These are phyloP conservation scores for Apis florea DNA, from an alignment of 1,140 invertebrate genomes.

Conservation along the genomic window DNA sequence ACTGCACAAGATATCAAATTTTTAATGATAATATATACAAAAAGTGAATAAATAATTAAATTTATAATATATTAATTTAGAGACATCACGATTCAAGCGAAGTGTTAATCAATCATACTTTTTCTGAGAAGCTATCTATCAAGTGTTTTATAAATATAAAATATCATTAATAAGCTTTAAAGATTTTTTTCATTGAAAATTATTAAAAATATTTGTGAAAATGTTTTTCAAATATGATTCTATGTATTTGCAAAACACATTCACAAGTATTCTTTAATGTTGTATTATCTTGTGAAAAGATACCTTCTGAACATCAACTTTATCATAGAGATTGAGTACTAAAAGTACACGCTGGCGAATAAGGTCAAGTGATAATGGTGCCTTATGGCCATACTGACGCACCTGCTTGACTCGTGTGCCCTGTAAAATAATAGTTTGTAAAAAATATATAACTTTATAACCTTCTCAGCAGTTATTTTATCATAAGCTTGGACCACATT, in stretches of 20 bases:
- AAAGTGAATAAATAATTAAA: neutral
- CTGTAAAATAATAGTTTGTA: constrained; percentile 84
- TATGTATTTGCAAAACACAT: constrained; percentile 23
- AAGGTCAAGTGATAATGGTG: constrained; percentile 89
- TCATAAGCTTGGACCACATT: constrained; percentile 90
- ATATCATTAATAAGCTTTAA: neutral
- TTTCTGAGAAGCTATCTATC: constrained; percentile 45
- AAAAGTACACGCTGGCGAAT: constrained; percentile 94
- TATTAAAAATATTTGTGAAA: neutral
- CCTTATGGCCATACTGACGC: constrained; percentile 86
- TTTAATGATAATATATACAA: constrained; percentile 35
- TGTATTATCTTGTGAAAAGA: constrained; percentile 54
- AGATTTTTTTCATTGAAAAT: neutral
- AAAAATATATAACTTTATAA: constrained; percentile 78
- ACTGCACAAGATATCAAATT: constrained; percentile 82
- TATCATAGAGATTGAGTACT: constrained; percentile 97
- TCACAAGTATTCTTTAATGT: constrained; percentile 29
- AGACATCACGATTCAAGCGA: constrained; percentile 75
- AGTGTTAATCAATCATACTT: constrained; percentile 53
- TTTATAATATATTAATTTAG: constrained; percentile 45
- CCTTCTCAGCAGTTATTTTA: constrained; percentile 89
- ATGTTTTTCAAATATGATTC: too few species aligned
- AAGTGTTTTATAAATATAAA: constrained; percentile 40
- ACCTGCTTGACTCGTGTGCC: constrained; percentile 80
- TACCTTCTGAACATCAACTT: constrained; percentile 96